phyloP scores from a whole-genome alignment of 92 coral and sea anemone genomes.

The Metridium senile region DNA sequence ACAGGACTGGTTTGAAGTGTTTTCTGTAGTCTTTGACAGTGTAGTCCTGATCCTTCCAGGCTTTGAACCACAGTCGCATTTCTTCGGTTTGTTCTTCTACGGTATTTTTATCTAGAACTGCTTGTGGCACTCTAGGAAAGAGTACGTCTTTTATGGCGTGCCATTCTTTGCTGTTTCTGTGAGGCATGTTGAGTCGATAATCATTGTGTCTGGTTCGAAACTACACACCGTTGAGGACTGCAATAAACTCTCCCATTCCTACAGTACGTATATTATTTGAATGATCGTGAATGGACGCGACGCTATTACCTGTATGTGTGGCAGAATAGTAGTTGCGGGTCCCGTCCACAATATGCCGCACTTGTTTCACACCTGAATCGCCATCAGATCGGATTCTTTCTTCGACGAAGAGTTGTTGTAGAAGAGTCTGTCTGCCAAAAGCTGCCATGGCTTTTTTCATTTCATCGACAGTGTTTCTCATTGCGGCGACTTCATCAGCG shows the following conservation, averaged over 20 bases:
- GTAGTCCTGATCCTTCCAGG: conserved; percentile 74
- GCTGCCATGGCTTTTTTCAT: conserved; percentile 41
- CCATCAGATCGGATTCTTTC: conserved; percentile 76
- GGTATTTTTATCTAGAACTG: conserved; percentile 61
- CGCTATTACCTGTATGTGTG: conserved; percentile 19
- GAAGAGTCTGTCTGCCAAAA: conserved; percentile 63
- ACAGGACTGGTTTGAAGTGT: conserved; percentile 84
- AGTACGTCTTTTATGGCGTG: conserved; percentile 59
- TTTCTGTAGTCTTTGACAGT: conserved; percentile 70
- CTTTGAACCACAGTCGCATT: conserved; percentile 90
- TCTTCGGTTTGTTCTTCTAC: conserved; percentile 61
- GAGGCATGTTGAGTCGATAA: conserved; percentile 83
- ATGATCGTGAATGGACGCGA: conserved; percentile 74
- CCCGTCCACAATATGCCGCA: conserved; percentile 47
- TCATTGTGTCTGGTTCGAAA: conserved; percentile 93
- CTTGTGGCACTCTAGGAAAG: conserved; percentile 86
- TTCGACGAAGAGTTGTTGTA: conserved; percentile 62
- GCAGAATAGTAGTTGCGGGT: conserved; percentile 62
- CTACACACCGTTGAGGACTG: conserved; percentile 80
- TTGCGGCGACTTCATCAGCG: neutral
- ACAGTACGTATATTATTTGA: conserved; percentile 77
- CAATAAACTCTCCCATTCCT: conserved; percentile 83
- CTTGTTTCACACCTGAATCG: conserved; percentile 77
- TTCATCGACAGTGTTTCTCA: neutral
- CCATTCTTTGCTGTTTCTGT: conserved; percentile 49